Base-by-base conservation (phyloP, 2,888 invertebrate species). In the Hydriomena furcata region DNA sequence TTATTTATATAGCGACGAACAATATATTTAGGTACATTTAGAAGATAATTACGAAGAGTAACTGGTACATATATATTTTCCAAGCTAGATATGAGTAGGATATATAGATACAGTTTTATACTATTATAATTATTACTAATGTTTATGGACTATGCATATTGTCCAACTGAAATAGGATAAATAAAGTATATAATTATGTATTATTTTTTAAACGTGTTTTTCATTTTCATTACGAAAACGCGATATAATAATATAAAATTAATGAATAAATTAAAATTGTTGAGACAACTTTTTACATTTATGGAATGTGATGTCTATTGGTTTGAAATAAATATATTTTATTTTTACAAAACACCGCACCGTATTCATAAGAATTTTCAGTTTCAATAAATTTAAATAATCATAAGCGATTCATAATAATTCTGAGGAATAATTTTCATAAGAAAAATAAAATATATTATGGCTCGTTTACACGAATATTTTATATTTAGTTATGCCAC, bases 241-340 rank as follows among this genome's bases (percentile, higher is more conserved):
- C 11, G 10, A 40, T 27, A 40, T 31, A 2, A 17, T 17, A 17
- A 17, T 17, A 17, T 17, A 17, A 17, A 17, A 34, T 17, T 34
- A 27, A 28, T 42, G 23, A 37, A 51, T 53, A 47, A 27, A 34
- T 48, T 52, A 51, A 52, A 49, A 30, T 24, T 37, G 37, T 37
- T 35, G 40, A 41, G 36, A 49, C 35, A 20, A 45, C 61, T 81
- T 84, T 84, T 79, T 85, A 86, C 81, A 84, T 17, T 17, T 17
- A 49, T 87, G 88, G 88, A 88, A 88, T 88, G 88, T 87, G 85
- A 84, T 82, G 79, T 76, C 66, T 60, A 69, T 72, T 68, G 52
- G 71, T 73, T 77, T 74, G 55, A 67, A 66, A 65, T 63, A 61
- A 50, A 60, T 52, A 52, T n/a, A n/a, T n/a, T n/a, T n/a, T 41